These are phyloP conservation scores for Catagonus wagneri DNA, from an alignment of 2,113 vertebrate species.

Conservation along the genomic window DNA sequence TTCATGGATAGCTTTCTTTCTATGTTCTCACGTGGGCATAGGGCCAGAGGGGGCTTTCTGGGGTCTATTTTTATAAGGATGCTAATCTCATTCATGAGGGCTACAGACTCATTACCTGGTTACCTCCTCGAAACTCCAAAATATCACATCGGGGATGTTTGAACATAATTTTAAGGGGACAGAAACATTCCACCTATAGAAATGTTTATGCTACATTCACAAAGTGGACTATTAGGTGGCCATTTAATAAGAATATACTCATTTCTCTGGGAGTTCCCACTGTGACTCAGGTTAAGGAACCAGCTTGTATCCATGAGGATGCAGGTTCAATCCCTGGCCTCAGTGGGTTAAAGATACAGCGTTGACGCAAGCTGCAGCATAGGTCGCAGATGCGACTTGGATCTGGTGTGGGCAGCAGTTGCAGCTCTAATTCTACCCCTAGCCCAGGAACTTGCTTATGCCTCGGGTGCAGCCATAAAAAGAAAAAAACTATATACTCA, in stretches of 20 bases:
- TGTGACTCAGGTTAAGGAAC: no score
- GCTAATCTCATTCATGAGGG: not conserved
- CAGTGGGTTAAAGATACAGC: no score
- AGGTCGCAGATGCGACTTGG: no score
- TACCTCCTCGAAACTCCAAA: not conserved
- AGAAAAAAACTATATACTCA: not conserved
- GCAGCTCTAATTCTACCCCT: no score
- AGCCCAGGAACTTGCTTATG: no score
- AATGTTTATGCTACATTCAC: not conserved
- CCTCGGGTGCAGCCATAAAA: no score
- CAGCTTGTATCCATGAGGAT: no score
- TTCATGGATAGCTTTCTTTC: not conserved
- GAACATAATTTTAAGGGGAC: not conserved
- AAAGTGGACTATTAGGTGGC: not conserved
- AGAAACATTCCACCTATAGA: not conserved
- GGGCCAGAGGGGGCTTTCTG: not conserved
- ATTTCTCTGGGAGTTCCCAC: not conserved
- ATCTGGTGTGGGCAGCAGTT: no score
- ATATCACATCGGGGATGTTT: not conserved
- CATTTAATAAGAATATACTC: not conserved
- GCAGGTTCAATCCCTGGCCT: no score
- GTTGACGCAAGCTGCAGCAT: no score
- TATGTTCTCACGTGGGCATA: not conserved
- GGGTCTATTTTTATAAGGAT: not conserved
- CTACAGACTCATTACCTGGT: not conserved